Evolutionary conservation across 1,140 invertebrate species (phyloP), one percentile per base, ranked within the genome.

Genomic region (Conopomorpha cramerella): DNA sequence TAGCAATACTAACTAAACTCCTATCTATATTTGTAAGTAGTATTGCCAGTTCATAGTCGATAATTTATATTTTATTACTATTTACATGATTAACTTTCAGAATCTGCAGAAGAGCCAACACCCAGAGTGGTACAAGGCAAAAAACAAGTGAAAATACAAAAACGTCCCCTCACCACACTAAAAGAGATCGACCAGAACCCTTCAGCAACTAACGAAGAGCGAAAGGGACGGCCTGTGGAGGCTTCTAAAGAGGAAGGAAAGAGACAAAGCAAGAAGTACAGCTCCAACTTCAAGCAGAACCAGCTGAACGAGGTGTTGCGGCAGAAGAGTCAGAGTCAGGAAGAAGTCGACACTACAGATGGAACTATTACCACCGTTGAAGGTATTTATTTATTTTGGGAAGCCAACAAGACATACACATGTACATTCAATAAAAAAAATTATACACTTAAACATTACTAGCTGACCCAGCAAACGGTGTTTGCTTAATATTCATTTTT

Each of bases 191-290:
- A 74, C 37, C 70, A 67, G 32, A 70, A 67, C 37, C 55, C 54
- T 0, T 63, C 66, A 10, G 70, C 70, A 0, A 71, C 65, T 4
- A 71, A 59, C 34, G 70, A 71, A n/a, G 64, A 68, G 8, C 13
- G 13, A 10, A 32, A 32, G 11, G 7, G 30, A 7, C 13, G 16
- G 16, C 13, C 19, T 23, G 10, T 6, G 10, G 19, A 23, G 4
- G 4, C 19, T 10, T 10, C 19, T 4, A 23, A 4, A 10, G 10
- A 23, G 19, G 16, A 15, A 10, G 30, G 16, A 3, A 71, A 64
- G 37, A 51, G 70, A 38, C 64, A 71, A 16, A 72, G 70, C 45
- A 74, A 74, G 51, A 74, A 72, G 30, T 74, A 66, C 48, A 74
- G 66, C 35, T 39, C 61, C 2, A 67, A 47, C 16, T 62, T 71